Base-by-base conservation (phyloP, 2,797 vertebrate species). In the Sebastes umbrosus region DNA sequence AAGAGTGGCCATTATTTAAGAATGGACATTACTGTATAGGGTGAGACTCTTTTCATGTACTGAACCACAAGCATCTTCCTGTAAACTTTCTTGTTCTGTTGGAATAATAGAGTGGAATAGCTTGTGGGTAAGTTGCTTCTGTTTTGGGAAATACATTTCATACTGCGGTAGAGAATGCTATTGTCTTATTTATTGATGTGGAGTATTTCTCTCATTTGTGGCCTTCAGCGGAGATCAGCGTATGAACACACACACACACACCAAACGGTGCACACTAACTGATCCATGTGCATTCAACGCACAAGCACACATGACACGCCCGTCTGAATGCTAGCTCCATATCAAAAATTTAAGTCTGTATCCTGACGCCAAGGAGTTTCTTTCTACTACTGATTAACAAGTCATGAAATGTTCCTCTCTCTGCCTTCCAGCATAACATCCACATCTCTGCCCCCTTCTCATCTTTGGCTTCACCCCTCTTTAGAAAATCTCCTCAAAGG, bases 171-270 rank as follows among this genome's bases (percentile, higher is more conserved):
- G 73, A 79, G 34, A 89, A 81, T n/a, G 58, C 13, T 31, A 75
- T 65, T 74, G 80, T 79, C 72, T 82, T 60, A 82, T 82, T 84
- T 75, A 85, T 73, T 83, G 80, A 90, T 83, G 79, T 20, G 5
- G 34, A 69, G 31, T 39, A 76, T 87, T 82, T 73, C 72, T 73
- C 63, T 88, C 74, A 79, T 88, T 86, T 64, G 54, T 25, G 60
- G 50, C 31, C 36, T 62, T 84, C 43, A 32, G 54, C 0, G 31
- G 69, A 79, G 69, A 80, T 82, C 80, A 84, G 58, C 64, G 52
- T 58, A 11, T 16, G 43, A 70, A n/a, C 65, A 14, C 71, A 27
- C 39, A 63, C 39, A 63, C 43, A 27, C 76, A 22, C 27, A 69
- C 34, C 14, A 62, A 36, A 59, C 39, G 1, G 43, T 43, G 52